Percentiles rank a stretch among this genome's conserved stretches.
Evolutionary conservation across 2,113 vertebrate species (phyloP).

Genomic region (Sitta europaea): DNA sequence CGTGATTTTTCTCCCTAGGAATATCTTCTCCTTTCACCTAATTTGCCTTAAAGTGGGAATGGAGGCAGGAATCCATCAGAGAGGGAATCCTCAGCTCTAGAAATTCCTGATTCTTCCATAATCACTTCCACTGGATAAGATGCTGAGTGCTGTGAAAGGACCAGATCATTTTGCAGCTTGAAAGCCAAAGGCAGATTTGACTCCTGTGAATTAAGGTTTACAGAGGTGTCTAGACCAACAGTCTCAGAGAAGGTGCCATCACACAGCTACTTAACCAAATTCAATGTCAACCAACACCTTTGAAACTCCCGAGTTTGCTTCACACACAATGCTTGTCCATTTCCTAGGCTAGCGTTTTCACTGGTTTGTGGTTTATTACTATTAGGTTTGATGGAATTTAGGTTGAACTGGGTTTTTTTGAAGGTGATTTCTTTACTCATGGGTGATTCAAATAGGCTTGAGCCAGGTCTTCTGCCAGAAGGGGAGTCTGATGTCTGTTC

Average conservation of each 20-base stretch:
- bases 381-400: neutral
- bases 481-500: neutral
- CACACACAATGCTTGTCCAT: rapidly evolving
- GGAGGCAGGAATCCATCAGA: rapidly evolving
- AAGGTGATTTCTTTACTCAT: neutral
- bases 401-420: neutral
- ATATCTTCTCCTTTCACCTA: neutral
- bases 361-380: neutral
- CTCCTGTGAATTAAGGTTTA: neutral
- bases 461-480: neutral
- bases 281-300: neutral
- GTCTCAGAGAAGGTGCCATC: neutral
- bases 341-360: neutral
- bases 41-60: neutral
- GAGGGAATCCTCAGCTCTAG: neutral
- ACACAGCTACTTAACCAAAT: neutral
- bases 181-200: neutral
- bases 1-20: neutral
- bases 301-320: neutral
- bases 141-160: neutral
- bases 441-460: neutral
- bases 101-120: neutral
- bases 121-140: neutral
- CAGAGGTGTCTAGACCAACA: neutral
- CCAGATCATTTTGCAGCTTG: neutral